Conservation (phyloP, 2,888 invertebrate species). For the Parnassius smintheus region DNA sequence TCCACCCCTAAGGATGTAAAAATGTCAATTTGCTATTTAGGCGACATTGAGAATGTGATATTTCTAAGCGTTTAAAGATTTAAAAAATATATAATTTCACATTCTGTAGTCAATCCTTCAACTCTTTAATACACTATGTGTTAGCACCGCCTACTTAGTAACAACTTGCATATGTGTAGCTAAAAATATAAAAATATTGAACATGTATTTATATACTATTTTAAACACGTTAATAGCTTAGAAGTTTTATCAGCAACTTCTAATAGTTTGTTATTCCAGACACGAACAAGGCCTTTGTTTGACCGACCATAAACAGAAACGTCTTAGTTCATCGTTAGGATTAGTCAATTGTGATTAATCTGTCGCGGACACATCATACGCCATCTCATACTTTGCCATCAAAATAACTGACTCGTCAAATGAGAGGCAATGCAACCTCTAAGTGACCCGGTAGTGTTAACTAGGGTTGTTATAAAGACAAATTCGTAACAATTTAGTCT, state of each 20-base stretch:
- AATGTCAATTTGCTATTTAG: too few species aligned
- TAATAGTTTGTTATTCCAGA: conserved; percentile 12
- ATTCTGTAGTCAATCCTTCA: too few species aligned
- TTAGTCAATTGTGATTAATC: conserved; percentile 26
- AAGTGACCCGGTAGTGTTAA: conserved; percentile 19
- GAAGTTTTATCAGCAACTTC: background rate
- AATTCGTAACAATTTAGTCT: conserved; percentile 25
- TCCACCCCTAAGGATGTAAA: too few species aligned
- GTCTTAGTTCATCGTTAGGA: conserved; percentile 20
- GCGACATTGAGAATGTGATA: too few species aligned
- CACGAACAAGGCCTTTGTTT: background rate
- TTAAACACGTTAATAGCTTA: too few species aligned
- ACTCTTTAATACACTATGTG: too few species aligned
- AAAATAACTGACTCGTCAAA: conserved; percentile 11
- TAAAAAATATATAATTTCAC: too few species aligned
- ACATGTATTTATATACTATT: too few species aligned
- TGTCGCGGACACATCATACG: conserved; percentile 4
- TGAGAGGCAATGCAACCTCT: conserved; percentile 13
- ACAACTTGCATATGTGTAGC: too few species aligned
- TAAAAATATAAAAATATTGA: too few species aligned
- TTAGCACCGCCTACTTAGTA: too few species aligned
- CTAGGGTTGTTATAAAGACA: conserved; percentile 10
- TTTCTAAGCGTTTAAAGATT: too few species aligned
- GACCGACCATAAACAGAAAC: background rate
- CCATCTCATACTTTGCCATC: conserved; percentile 5